phyloP scores from a whole-genome alignment of 2,797 vertebrate species.

The Squalus acanthias region DNA sequence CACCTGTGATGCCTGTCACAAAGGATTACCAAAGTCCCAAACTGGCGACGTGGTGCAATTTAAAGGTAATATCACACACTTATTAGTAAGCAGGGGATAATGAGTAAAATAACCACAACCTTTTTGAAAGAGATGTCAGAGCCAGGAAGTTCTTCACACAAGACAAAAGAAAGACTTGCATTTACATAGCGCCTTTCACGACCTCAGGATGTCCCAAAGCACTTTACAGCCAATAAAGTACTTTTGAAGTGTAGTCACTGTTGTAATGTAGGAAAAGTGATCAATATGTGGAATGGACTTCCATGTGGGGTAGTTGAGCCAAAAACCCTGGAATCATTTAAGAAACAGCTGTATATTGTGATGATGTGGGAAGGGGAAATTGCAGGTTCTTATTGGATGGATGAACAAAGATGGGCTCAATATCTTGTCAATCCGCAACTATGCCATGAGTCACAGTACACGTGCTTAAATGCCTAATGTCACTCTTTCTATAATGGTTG shows the following conservation, averaged over 20 bases:
- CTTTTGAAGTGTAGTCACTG: too few species aligned
- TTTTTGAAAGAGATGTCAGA: background rate
- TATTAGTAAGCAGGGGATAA: background rate
- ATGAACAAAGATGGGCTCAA: background rate
- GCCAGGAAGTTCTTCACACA: too few species aligned
- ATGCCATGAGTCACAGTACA: background rate
- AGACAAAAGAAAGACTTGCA: too few species aligned
- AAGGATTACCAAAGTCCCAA: slow-evolving; percentile 90
- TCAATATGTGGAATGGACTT: background rate
- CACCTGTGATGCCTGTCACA: slow-evolving; percentile 93
- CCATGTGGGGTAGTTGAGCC: background rate
- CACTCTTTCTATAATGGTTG: background rate
- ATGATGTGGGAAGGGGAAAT: background rate
- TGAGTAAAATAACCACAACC: background rate
- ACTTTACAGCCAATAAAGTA: too few species aligned
- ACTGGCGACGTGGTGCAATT: slow-evolving; percentile 87
- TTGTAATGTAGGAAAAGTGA: background rate
- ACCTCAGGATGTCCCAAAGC: too few species aligned
- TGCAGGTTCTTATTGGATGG: background rate
- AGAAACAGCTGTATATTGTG: background rate
- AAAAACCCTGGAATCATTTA: background rate
- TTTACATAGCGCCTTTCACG: too few species aligned
- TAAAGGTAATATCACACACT: slow-evolving; percentile 67
- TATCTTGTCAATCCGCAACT: background rate
- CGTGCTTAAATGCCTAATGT: background rate